Evolutionary conservation across 92 coral and sea anemone species (phyloP).

Genomic region (Chrysogorgia sp.): DNA sequence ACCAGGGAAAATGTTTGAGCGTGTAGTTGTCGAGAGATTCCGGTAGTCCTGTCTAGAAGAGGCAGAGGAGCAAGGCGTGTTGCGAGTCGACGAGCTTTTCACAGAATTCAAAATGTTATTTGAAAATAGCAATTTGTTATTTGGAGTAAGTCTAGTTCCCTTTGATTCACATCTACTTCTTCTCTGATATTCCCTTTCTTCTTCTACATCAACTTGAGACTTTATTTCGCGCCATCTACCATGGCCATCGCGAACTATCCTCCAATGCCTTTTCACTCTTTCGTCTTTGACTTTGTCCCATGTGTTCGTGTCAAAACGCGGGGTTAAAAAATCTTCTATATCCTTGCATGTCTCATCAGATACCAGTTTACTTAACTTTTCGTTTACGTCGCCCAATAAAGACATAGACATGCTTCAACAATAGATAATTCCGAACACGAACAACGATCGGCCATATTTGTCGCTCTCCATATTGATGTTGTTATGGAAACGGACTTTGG

Average conservation of each 20-base stretch:
- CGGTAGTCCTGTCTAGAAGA: conserved; percentile 50
- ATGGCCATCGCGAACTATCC: conserved; percentile 88
- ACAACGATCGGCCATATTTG: too few species aligned
- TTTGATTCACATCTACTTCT: conserved; percentile 30
- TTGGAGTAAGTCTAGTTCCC: background rate
- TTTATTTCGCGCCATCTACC: conserved; percentile 93
- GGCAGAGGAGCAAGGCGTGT: background rate
- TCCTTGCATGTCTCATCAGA: conserved; percentile 19
- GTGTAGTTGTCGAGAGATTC: conserved; percentile 69
- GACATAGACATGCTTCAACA: too few species aligned
- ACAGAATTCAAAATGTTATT: conserved; percentile 21
- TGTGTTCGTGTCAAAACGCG: background rate
- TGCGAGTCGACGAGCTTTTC: conserved; percentile 2
- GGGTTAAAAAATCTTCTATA: conserved; percentile 34
- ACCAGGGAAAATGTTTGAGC: conserved; percentile 94
- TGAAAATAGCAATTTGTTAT: conserved; percentile 5
- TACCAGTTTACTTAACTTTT: conserved; percentile 4
- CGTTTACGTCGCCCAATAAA: background rate
- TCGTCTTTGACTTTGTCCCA: background rate
- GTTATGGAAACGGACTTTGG: too few species aligned
- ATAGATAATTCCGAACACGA: too few species aligned
- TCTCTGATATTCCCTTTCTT: background rate
- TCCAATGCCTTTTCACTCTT: conserved; percentile 49
- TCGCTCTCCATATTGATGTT: too few species aligned
- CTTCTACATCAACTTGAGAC: conserved; percentile 19